Evolutionary conservation across 2,113 vertebrate genomes (phyloP).

Genomic region (Aegotheles bennettii): DNA sequence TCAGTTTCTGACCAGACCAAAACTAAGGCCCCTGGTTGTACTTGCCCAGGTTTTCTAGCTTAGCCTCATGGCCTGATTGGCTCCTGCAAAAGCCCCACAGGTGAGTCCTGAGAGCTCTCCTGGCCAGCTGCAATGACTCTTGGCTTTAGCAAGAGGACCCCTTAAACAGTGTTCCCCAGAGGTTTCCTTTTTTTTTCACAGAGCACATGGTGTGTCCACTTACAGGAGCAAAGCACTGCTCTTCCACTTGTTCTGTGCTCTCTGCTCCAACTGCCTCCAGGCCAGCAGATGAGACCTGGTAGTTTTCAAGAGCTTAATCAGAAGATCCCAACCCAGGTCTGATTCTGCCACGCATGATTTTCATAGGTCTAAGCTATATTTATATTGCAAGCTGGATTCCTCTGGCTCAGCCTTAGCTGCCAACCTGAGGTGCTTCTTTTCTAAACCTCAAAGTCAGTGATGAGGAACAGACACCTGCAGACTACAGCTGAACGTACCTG

Average conservation of each 20-base stretch:
- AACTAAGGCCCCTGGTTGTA: not conserved
- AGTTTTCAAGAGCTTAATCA: not conserved
- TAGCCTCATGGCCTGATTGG: not conserved
- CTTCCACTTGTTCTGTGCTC: fast-evolving
- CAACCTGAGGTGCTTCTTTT: not conserved
- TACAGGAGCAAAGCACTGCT: not conserved
- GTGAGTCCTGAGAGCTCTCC: not conserved
- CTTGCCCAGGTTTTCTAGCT: not conserved
- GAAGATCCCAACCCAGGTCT: not conserved
- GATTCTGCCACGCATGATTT: not conserved
- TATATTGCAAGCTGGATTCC: not conserved
- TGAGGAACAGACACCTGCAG: not conserved
- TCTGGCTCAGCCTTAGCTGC: not conserved
- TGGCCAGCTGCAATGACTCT: not conserved
- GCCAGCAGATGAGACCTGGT: not conserved
- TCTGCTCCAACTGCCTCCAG: not conserved
- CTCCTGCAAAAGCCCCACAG: not conserved
- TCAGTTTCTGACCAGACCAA: not conserved
- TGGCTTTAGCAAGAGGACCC: not conserved
- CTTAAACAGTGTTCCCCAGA: not conserved
- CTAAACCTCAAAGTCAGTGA: not conserved
- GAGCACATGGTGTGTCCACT: fast-evolving
- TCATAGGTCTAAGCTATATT: not conserved
- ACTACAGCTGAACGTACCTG: not conserved
- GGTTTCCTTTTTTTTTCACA: not conserved